A percentile compares a stretch with the other conserved stretches of the same genome.
Conservation (phyloP, 2,113 vertebrate genomes). For the Thunnus thynnus region DNA sequence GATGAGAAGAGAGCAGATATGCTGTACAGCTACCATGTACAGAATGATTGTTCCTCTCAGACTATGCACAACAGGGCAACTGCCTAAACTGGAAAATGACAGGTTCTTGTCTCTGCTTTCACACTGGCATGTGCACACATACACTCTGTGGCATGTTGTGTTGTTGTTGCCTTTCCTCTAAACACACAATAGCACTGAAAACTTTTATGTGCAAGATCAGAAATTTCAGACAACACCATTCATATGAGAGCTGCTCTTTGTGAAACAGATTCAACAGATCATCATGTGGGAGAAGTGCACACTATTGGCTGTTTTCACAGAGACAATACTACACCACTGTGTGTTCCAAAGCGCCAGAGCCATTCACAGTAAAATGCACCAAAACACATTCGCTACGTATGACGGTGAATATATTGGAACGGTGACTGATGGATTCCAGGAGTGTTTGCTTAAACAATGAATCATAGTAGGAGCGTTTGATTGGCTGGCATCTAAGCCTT, state of each 20-base stretch:
- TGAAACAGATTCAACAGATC: slow-evolving; percentile 66
- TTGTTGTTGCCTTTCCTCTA: slow-evolving; percentile 32
- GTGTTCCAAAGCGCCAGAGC: slow-evolving; percentile 66
- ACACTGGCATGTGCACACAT: slow-evolving; percentile 6
- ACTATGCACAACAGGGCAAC: slow-evolving; percentile 65
- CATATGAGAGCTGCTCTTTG: slow-evolving; percentile 48
- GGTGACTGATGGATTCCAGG: slow-evolving; percentile 69
- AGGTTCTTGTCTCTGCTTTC: slow-evolving; percentile 40
- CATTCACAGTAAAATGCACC: slow-evolving; percentile 64
- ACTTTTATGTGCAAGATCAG: slow-evolving; percentile 51
- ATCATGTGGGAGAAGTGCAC: slow-evolving; percentile 58
- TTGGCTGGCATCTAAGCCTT: slow-evolving; percentile 78
- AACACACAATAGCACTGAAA: slow-evolving; percentile 24
- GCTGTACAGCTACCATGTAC: slow-evolving; percentile 68
- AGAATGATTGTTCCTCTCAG: slow-evolving; percentile 60
- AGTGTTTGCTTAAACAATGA: slow-evolving; percentile 80
- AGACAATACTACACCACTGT: slow-evolving; percentile 61
- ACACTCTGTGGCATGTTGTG: slow-evolving; percentile 6
- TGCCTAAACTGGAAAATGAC: slow-evolving; percentile 66
- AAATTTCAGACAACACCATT: slow-evolving; percentile 47
- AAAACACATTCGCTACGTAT: slow-evolving; percentile 60
- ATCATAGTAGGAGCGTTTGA: slow-evolving; percentile 72
- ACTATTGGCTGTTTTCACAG: slow-evolving; percentile 57
- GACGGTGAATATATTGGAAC: slow-evolving; percentile 69
- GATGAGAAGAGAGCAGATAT: slow-evolving; percentile 78